Percentiles rank a stretch among this genome's conserved stretches.
Evolutionary conservation across 2,888 invertebrate genomes (phyloP).

Genomic region (Oscheius onirici): DNA sequence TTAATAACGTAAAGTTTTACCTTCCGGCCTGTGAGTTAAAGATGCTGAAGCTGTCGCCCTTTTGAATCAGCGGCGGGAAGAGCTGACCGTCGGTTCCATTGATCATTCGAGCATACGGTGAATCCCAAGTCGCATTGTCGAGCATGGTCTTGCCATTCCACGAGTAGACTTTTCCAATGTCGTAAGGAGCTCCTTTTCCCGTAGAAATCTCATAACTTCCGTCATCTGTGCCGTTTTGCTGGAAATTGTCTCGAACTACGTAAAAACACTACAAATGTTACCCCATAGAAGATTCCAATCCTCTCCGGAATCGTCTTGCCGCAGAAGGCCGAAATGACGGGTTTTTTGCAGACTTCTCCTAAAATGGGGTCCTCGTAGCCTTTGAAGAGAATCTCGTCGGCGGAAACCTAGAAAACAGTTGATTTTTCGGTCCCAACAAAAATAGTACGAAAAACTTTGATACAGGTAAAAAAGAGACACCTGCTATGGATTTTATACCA

Average conservation of each 20-base stretch:
- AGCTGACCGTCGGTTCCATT: slow-evolving; percentile 68
- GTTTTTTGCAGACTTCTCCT: slow-evolving; percentile 48
- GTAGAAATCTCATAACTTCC: slow-evolving; percentile 65
- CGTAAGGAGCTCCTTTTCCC: slow-evolving; percentile 47
- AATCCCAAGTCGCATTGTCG: slow-evolving; percentile 58
- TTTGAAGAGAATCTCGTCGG: slow-evolving; percentile 65
- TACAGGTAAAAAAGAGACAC: not conserved
- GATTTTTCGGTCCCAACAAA: not conserved
- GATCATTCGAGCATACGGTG: slow-evolving; percentile 60
- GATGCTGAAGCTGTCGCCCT: slow-evolving; percentile 41
- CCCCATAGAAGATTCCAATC: slow-evolving; percentile 68
- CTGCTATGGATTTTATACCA: too few species aligned
- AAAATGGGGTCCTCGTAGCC: slow-evolving; percentile 66
- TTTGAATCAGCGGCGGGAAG: slow-evolving; percentile 59
- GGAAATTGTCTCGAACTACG: slow-evolving; percentile 34
- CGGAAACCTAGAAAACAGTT: slow-evolving; percentile 24
- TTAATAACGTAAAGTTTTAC: too few species aligned
- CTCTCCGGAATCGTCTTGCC: slow-evolving; percentile 54
- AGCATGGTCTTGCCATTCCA: slow-evolving; percentile 62
- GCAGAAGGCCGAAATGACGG: slow-evolving; percentile 53
- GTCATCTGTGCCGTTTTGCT: slow-evolving; percentile 68
- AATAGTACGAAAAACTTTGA: not conserved
- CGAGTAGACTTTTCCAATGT: slow-evolving; percentile 63
- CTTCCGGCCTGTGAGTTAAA: slow-evolving; percentile 64
- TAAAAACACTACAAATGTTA: slow-evolving; percentile 27